Conservation (phyloP, 2,888 invertebrate species). For the Morpho deidamia region DNA sequence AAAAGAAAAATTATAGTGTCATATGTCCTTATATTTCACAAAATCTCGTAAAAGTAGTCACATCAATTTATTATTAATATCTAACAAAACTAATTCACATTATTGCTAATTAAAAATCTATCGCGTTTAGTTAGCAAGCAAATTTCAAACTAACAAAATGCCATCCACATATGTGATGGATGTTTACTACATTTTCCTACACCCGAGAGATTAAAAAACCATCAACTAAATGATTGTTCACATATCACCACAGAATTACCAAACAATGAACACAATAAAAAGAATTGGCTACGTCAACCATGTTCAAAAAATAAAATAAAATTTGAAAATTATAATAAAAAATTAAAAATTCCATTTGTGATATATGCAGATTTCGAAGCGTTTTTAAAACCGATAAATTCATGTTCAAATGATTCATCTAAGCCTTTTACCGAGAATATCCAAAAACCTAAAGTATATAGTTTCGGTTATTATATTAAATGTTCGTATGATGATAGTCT, state of each 20-base stretch:
- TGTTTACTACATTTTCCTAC: too few relatives aligned
- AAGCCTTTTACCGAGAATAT: conserved; percentile 27
- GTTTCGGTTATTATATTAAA: conserved; percentile 34
- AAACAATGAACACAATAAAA: conserved; percentile 9
- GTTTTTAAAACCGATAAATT: conserved; percentile 26
- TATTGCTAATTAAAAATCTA: conserved; percentile 31
- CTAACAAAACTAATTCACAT: conserved; percentile 20
- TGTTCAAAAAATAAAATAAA: conserved; percentile 16
- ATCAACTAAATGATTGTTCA: too few relatives aligned
- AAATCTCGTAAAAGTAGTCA: conserved; percentile 20
- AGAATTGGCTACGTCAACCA: conserved; percentile 21
- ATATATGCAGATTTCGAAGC: conserved; percentile 30
- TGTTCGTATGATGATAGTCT: conserved; percentile 30
- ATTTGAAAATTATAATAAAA: conserved; percentile 21
- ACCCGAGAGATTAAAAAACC: too few relatives aligned
- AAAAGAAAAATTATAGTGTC: conserved; percentile 15
- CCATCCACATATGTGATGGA: too few relatives aligned
- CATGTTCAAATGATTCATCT: conserved; percentile 23
- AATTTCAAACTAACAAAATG: too few relatives aligned
- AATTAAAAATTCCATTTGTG: conserved; percentile 25
- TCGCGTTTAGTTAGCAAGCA: conserved; percentile 24
- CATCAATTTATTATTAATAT: conserved; percentile 28
- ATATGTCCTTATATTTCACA: conserved; percentile 29
- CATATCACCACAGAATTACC: conserved; percentile 22
- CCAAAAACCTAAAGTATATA: conserved; percentile 29